phyloP scores from a whole-genome alignment of 1,140 invertebrate species.

The Pentalonia nigronervosa region DNA sequence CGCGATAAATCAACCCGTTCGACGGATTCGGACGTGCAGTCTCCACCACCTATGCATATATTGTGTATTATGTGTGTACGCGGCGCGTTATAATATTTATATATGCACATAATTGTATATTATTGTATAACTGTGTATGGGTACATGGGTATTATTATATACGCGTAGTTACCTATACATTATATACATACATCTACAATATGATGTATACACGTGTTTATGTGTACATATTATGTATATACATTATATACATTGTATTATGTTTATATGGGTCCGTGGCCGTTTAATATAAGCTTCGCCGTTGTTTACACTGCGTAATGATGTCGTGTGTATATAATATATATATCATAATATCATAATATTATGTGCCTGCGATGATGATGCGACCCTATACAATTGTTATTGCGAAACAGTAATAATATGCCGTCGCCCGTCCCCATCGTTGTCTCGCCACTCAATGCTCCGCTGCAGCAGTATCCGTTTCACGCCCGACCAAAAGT shows the following conservation, averaged over 20 bases:
- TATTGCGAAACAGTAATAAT: neutral
- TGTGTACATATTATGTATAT: neutral
- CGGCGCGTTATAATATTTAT: neutral
- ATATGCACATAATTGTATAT: slow-evolving; percentile 17
- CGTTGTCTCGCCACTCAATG: neutral
- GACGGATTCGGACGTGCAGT: slow-evolving; percentile 37
- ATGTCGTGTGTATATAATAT: neutral
- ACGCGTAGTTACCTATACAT: too few species aligned
- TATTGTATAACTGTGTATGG: neutral
- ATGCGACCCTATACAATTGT: neutral
- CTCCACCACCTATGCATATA: neutral
- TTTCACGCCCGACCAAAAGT: neutral
- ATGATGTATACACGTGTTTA: neutral
- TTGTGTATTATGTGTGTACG: neutral
- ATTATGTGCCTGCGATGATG: neutral
- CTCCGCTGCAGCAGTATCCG: too few species aligned
- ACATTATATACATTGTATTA: neutral
- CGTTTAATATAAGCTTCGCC: neutral
- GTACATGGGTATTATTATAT: neutral
- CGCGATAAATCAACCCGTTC: slow-evolving; percentile 44
- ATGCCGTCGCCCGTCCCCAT: neutral
- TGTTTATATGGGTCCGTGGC: neutral
- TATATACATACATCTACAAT: too few species aligned
- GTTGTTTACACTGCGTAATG: neutral
- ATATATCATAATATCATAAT: neutral